Base-by-base conservation (phyloP, 2,113 vertebrate genomes). In the Corynorhinus townsendii region DNA sequence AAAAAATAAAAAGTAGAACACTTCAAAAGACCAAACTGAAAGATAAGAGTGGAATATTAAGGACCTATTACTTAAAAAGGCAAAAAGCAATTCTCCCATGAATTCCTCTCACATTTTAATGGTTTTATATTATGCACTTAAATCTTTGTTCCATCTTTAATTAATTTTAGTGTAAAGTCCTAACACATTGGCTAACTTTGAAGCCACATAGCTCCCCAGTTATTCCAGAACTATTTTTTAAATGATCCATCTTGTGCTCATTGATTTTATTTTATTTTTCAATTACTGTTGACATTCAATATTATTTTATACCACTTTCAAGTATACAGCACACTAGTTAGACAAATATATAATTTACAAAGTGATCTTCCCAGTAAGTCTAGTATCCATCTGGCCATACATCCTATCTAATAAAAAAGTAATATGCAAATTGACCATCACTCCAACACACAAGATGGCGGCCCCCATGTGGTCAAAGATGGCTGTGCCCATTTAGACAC, bases 191-290 rank as follows among this genome's bases (percentile, higher is more conserved):
- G 90, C 10, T 59, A 77, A 83, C 2, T 45, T 93, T 94, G 68
- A 83, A 86, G 35, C 10, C n/a, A 54, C 49, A 89, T 35, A 76
- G 28, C 17, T 86, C 47, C 14, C 80, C 33, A 86, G 0, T 82
- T 91, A 92, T 77, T 90, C 45, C 49, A 83, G n/a, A 90, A 92
- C 52, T 93, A 87, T 45, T 71, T 96, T 77, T 52, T 92, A 22
- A 71, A 64, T 77, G 47, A 54, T 62, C 38, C 28, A 43, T 80
- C 7, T 62, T 62, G 17, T 62, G 6, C 24, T 43, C 19, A n/a
- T 47, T 75, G 71, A 66, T 35, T 79, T 73, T 73, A 72, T 40
- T 72, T 72, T 72, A 73, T 73, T 73, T 72, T 43, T 43, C 71
- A 73, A 73, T 43, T 73, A 43, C 71, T 72, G 38, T 43, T 73